Percentiles rank a stretch among this genome's conserved stretches.
Conservation (phyloP, 2,797 vertebrate species). For the Melanotaenia trifasciata region DNA sequence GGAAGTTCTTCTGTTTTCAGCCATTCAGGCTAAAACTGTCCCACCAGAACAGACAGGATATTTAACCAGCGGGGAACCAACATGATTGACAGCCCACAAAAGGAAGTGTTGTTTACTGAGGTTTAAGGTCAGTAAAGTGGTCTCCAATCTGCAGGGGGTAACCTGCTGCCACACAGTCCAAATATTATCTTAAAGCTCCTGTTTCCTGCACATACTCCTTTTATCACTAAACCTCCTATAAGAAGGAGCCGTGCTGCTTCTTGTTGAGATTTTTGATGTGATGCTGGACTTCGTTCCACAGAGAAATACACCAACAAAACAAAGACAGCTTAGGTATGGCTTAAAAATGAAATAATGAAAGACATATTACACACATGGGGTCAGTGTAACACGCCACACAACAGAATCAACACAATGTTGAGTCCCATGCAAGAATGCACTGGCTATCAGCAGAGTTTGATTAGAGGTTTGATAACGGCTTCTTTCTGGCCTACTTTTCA, state of each 20-base stretch:
- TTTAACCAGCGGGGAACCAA: slow-evolving; percentile 16
- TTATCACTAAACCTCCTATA: background rate
- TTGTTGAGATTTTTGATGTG: background rate
- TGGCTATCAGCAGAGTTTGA: too few relatives aligned
- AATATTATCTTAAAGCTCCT: slow-evolving; percentile 42
- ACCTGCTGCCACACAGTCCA: slow-evolving; percentile 35
- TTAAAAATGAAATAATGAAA: background rate
- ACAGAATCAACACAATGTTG: too few relatives aligned
- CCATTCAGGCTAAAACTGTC: background rate
- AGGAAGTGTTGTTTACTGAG: slow-evolving; percentile 25
- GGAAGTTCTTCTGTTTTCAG: too few relatives aligned
- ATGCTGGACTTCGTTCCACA: background rate
- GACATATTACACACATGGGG: background rate
- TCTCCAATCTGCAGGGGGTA: slow-evolving; percentile 35
- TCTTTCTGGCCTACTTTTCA: too few relatives aligned
- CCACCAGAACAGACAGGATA: slow-evolving; percentile 11
- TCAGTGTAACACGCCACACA: background rate
- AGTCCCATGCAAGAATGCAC: too few relatives aligned
- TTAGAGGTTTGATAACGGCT: too few relatives aligned
- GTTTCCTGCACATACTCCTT: slow-evolving; percentile 25
- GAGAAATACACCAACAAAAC: too few relatives aligned
- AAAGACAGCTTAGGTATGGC: too few relatives aligned
- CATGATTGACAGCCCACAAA: slow-evolving; percentile 44
- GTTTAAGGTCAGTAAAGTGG: slow-evolving; percentile 43
- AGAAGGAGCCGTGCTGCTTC: background rate